These are phyloP conservation scores for Microctenopoma stevenorrisi DNA, from an alignment of 2,797 vertebrate species.

Conservation along the genomic window DNA sequence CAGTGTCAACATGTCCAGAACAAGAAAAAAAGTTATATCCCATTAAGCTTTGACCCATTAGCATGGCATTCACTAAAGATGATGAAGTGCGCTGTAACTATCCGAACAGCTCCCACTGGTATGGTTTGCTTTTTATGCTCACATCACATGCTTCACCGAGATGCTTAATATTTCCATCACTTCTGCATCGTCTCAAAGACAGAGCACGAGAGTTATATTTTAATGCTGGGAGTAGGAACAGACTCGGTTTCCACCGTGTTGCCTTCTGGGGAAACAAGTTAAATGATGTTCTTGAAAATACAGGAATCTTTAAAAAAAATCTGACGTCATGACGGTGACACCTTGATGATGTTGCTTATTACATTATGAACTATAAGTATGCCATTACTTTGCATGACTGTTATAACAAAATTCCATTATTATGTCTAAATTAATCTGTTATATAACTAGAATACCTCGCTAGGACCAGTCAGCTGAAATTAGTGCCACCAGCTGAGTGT, in stretches of 20 bases:
- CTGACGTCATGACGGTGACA: neutral
- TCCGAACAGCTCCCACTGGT: constrained; percentile 70
- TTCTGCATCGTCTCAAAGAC: constrained; percentile 50
- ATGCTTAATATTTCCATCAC: constrained; percentile 68
- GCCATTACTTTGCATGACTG: too few relatives aligned
- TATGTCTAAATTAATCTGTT: constrained; percentile 27
- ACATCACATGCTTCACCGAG: constrained; percentile 74
- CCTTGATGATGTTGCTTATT: neutral
- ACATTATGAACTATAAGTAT: neutral
- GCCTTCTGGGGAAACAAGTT: neutral
- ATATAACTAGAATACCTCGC: constrained; percentile 1
- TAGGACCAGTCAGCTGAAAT: constrained; percentile 37
- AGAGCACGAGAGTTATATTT: constrained; percentile 27
- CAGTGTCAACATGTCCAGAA: constrained; percentile 53
- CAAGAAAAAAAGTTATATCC: constrained; percentile 37
- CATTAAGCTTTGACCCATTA: constrained; percentile 62
- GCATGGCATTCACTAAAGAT: constrained; percentile 58
- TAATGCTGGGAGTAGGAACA: neutral
- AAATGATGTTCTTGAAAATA: neutral
- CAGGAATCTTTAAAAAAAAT: neutral
- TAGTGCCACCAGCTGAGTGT: constrained; percentile 31
- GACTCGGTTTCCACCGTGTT: neutral
- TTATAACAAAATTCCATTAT: neutral
- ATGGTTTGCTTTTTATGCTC: constrained; percentile 60
- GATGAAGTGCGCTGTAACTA: constrained; percentile 62